Conservation (phyloP, 2,797 vertebrate genomes). For the Gallinago stenura region DNA sequence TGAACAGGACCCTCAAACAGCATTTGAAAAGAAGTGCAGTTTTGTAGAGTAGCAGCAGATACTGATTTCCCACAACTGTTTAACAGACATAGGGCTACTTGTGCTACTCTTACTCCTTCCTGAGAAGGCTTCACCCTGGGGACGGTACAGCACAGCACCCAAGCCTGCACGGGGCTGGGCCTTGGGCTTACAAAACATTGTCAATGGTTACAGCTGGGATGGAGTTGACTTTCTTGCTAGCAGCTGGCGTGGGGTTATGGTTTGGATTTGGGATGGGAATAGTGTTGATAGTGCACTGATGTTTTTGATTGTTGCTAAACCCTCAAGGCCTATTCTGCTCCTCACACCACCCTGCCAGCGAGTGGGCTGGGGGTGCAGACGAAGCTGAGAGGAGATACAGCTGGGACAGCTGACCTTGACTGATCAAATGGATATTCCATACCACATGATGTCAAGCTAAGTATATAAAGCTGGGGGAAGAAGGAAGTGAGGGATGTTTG, state of each 20-base stretch:
- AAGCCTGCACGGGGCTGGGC: accelerated
- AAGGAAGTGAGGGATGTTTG: neutral
- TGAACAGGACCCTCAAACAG: neutral
- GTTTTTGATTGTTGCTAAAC: neutral
- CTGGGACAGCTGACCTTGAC: too few relatives aligned
- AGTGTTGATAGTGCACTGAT: neutral
- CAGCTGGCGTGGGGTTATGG: neutral
- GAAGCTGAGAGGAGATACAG: neutral
- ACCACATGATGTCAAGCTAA: too few relatives aligned
- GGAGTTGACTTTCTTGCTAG: neutral
- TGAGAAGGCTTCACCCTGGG: neutral
- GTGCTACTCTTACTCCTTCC: neutral
- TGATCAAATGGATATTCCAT: too few relatives aligned
- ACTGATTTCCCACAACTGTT: neutral
- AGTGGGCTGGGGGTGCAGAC: neutral
- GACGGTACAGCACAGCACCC: neutral
- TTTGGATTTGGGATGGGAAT: neutral
- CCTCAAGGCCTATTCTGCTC: neutral
- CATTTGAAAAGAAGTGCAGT: neutral
- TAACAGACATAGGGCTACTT: neutral
- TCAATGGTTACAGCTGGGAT: neutral
- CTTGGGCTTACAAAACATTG: neutral
- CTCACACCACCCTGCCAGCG: neutral
- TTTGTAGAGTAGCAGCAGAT: neutral
- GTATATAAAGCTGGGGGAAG: neutral